These are phyloP conservation scores for Nymphalis io DNA, from an alignment of 1,140 invertebrate species.

Conservation along the genomic window DNA sequence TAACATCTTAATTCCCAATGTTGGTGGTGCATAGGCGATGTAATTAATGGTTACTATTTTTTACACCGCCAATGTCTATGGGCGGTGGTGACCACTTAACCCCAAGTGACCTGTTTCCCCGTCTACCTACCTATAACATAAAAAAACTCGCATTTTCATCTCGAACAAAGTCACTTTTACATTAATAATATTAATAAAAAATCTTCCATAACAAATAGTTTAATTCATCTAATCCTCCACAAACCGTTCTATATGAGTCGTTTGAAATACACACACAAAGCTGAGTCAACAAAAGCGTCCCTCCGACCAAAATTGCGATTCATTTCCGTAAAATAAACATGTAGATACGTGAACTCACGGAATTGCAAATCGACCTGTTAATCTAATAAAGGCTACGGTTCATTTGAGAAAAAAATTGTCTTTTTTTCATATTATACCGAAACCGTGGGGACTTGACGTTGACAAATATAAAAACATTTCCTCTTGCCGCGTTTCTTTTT, in stretches of 20 bases:
- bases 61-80: no score
- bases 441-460: slow-evolving; percentile 65
- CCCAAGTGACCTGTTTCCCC: no score
- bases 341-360: slow-evolving; percentile 67
- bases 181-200: no score
- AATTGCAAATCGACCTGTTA: slow-evolving; percentile 78
- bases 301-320: slow-evolving; percentile 67
- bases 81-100: no score
- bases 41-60: no score
- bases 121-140: no score
- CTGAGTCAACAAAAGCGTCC: slow-evolving; percentile 69
- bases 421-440: slow-evolving; percentile 55
- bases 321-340: slow-evolving; percentile 80
- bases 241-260: background rate
- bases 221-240: background rate
- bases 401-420: slow-evolving; percentile 75
- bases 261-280: slow-evolving; percentile 39
- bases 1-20: no score
- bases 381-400: slow-evolving; percentile 78
- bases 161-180: no score
- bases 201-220: background rate
- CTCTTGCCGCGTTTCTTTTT: slow-evolving; percentile 50
- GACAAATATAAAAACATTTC: slow-evolving; percentile 77
- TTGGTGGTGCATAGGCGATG: no score
- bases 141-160: no score